These are phyloP conservation scores for Aphaenogaster ashmeadi DNA, from an alignment of 1,140 invertebrate species.

Conservation along the genomic window DNA sequence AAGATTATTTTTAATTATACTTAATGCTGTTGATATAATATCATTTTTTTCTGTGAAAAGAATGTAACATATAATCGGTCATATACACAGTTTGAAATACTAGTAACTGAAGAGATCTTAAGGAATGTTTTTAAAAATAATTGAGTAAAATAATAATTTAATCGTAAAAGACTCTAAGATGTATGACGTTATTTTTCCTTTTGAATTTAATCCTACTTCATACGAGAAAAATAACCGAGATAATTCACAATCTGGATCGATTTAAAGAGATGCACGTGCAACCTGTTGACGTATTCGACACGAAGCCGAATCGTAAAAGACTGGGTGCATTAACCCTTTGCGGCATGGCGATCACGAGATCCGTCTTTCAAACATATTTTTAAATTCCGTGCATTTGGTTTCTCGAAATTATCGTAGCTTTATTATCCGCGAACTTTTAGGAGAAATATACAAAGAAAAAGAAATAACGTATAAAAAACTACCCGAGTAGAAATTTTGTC, in stretches of 20 bases:
- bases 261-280: background rate
- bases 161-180: background rate
- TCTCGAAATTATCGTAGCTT: background rate
- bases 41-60: background rate
- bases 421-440: background rate
- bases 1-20: too few relatives aligned
- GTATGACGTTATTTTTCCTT: background rate
- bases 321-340: background rate
- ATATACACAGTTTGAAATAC: background rate
- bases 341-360: background rate
- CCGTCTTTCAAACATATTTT: background rate
- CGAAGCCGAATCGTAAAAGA: constrained; percentile 21
- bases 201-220: background rate
- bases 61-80: background rate
- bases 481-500: too few relatives aligned
- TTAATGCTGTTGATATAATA: too few relatives aligned
- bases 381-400: background rate
- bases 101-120: background rate
- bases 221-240: background rate
- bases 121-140: background rate
- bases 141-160: background rate
- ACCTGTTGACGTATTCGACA: background rate
- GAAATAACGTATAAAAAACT: background rate
- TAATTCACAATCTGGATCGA: constrained; percentile 13
- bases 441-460: background rate